A percentile compares a stretch with the other conserved stretches of the same genome.
These are phyloP conservation scores for Chrysolina americana DNA, from an alignment of 2,888 invertebrate species.

Conservation along the genomic window DNA sequence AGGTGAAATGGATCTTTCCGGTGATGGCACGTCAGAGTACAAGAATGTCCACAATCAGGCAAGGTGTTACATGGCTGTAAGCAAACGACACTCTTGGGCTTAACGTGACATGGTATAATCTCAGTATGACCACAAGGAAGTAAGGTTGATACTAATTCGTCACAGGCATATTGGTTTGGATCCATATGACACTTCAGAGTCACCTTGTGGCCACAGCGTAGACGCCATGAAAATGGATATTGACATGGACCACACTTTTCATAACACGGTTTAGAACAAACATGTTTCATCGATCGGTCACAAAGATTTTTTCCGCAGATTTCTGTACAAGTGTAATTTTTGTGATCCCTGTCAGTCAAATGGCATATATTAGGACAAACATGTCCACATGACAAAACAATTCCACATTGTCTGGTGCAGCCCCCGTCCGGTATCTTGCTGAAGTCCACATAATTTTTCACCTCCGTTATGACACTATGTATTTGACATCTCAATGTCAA, in stretches of 20 bases:
- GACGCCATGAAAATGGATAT: conserved; percentile 65
- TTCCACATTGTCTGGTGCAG: conserved; percentile 65
- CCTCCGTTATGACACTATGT: conserved; percentile 60
- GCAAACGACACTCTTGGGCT: conserved; percentile 67
- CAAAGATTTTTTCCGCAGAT: conserved; percentile 63
- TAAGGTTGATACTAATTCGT: conserved; percentile 54
- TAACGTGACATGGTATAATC: conserved; percentile 68
- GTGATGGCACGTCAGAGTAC: conserved; percentile 20
- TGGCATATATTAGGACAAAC: conserved; percentile 76
- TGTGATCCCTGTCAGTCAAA: conserved; percentile 72
- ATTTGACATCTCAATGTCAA: conserved; percentile 72
- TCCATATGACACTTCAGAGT: conserved; percentile 70
- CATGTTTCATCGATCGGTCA: conserved; percentile 66
- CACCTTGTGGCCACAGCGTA: conserved; percentile 72
- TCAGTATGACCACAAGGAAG: conserved; percentile 66
- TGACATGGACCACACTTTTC: conserved; percentile 70
- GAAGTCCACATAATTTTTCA: conserved; percentile 57
- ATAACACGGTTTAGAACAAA: conserved; percentile 71
- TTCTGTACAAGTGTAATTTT: conserved; percentile 69
- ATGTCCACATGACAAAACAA: conserved; percentile 73
- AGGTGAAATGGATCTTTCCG: conserved; percentile 1
- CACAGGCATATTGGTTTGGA: conserved; percentile 64
- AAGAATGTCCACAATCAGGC: conserved; percentile 36
- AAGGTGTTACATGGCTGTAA: conserved; percentile 52
- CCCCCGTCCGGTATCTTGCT: conserved; percentile 72